phyloP scores from a whole-genome alignment of 2,888 invertebrate genomes.

The Cantharis lateralis region DNA sequence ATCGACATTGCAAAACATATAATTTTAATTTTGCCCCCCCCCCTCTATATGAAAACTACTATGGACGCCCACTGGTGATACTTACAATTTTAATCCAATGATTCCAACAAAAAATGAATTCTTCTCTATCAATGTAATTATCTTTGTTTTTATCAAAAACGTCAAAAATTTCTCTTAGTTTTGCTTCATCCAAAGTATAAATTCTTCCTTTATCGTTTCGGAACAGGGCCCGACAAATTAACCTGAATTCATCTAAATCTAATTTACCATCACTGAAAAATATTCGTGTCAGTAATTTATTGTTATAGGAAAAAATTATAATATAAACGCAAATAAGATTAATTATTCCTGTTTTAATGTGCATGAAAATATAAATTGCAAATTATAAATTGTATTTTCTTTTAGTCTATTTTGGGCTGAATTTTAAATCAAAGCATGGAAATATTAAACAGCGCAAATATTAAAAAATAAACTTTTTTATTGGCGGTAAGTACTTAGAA shows the following conservation, averaged over 20 bases:
- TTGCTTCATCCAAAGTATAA: constrained; percentile 73
- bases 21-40: neutral
- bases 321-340: neutral
- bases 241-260: constrained; percentile 75
- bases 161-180: constrained; percentile 75
- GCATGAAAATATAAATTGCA: neutral
- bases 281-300: neutral
- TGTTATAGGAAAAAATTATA: neutral
- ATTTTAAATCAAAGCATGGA: neutral
- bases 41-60: neutral
- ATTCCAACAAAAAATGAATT: constrained; percentile 88
- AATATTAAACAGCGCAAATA: too few relatives aligned
- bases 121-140: constrained; percentile 77
- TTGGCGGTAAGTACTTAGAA: too few relatives aligned
- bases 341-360: neutral
- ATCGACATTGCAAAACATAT: too few relatives aligned
- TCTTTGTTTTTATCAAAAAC: constrained; percentile 81
- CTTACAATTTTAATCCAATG: constrained; percentile 87
- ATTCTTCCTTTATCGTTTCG: constrained; percentile 85
- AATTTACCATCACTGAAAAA: constrained; percentile 73
- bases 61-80: constrained; percentile 25
- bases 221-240: constrained; percentile 84
- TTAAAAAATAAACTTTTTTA: too few relatives aligned
- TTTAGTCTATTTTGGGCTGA: neutral
- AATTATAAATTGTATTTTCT: neutral